These are phyloP conservation scores for Promerops cafer DNA, from an alignment of 2,113 vertebrate species.

Conservation along the genomic window DNA sequence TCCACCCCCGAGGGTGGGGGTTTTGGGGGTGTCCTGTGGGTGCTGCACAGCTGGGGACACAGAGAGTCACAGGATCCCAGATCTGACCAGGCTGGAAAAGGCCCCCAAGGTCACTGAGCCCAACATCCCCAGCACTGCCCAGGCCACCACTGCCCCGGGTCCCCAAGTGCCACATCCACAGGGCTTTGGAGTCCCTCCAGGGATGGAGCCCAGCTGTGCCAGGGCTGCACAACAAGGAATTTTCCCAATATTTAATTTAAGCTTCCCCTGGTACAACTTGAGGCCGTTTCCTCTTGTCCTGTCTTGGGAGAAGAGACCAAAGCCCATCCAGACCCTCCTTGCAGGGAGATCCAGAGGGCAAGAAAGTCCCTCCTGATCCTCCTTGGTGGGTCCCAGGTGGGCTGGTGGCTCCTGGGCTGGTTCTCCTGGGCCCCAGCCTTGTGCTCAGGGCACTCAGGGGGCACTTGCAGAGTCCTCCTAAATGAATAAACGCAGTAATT, in stretches of 20 bases:
- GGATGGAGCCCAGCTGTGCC: not conserved
- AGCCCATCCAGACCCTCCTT: not conserved
- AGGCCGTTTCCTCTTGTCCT: not conserved
- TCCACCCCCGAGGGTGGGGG: rapidly evolving
- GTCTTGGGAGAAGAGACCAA: not conserved
- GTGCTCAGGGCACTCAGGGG: not conserved
- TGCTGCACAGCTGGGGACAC: not conserved
- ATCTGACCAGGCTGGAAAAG: rapidly evolving
- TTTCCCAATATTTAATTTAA: too few species aligned
- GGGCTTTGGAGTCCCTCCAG: not conserved
- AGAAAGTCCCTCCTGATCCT: not conserved
- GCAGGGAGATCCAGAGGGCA: not conserved
- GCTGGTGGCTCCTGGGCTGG: not conserved
- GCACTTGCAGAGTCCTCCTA: rapidly evolving
- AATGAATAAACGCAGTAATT: not conserved
- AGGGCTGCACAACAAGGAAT: not conserved
- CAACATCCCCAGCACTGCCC: not conserved
- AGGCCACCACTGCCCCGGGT: not conserved
- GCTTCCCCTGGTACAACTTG: too few species aligned
- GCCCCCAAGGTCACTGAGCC: rapidly evolving
- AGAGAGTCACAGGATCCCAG: not conserved
- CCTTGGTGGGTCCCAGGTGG: not conserved
- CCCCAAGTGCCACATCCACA: not conserved
- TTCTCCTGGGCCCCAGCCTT: not conserved
- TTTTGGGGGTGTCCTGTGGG: rapidly evolving